A percentile compares a stretch with the other conserved stretches of the same genome.
phyloP scores from a whole-genome alignment of 2,888 invertebrate genomes.

The Hybos culiciformis region DNA sequence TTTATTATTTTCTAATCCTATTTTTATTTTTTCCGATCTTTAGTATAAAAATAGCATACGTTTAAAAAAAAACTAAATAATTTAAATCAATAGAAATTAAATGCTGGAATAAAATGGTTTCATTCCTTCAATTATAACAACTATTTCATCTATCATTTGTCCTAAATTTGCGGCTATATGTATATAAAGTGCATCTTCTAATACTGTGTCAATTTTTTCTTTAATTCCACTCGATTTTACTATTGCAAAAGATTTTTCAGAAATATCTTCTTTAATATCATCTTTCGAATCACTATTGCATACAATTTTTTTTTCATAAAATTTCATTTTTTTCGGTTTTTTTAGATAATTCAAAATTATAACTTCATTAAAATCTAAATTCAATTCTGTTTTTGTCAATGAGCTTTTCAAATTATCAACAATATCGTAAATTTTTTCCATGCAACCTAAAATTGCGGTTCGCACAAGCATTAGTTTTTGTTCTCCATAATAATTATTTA shows the following conservation, averaged over 20 bases:
- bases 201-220: slow-evolving; percentile 4
- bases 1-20: no score
- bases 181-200: slow-evolving; percentile 8
- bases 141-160: slow-evolving; percentile 9
- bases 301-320: neutral
- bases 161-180: slow-evolving; percentile 4
- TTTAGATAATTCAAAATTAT: slow-evolving; percentile 3
- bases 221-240: slow-evolving; percentile 8
- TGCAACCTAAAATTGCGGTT: slow-evolving; percentile 3
- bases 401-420: neutral
- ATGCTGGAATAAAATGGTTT: no score
- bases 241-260: neutral
- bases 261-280: no score
- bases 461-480: slow-evolving; percentile 10
- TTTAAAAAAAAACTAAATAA: no score
- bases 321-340: neutral
- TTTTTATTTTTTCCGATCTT: no score
- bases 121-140: slow-evolving; percentile 9
- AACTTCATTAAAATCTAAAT: slow-evolving; percentile 10
- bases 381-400: slow-evolving; percentile 2
- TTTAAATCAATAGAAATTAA: no score
- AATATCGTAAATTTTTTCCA: slow-evolving; percentile 6
- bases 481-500: slow-evolving; percentile 1
- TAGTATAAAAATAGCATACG: no score
- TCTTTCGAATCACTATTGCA: neutral